Evolutionary conservation across 2,113 vertebrate species (phyloP).

Genomic region (Amia ocellicauda): DNA sequence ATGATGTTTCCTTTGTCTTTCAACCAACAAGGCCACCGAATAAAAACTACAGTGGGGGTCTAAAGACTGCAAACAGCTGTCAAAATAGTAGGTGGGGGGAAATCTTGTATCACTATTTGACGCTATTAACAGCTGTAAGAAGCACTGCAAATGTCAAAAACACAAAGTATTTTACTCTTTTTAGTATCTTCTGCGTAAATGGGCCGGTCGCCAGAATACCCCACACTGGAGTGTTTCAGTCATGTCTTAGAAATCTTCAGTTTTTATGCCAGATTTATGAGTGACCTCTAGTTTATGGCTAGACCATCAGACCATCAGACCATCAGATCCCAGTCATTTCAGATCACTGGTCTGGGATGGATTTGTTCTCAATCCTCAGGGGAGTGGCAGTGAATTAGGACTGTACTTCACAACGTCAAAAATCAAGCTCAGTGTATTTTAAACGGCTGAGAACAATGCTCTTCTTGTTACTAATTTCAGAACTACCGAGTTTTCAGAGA

Average conservation of each 20-base stretch:
- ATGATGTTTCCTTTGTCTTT: too few relatives aligned
- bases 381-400: neutral
- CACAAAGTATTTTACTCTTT: too few relatives aligned
- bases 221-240: neutral
- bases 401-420: neutral
- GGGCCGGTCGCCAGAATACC: neutral
- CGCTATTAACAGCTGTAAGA: too few relatives aligned
- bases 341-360: constrained; percentile 1
- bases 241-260: neutral
- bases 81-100: too few relatives aligned
- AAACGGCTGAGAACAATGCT: constrained; percentile 5
- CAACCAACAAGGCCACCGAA: too few relatives aligned
- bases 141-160: too few relatives aligned
- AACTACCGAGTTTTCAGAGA: neutral
- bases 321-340: neutral
- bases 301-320: constrained; percentile 1
- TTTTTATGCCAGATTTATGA: neutral
- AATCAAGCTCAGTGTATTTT: neutral
- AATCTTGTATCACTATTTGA: too few relatives aligned
- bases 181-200: neutral
- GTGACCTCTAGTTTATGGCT: neutral
- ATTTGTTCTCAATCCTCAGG: neutral
- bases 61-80: too few relatives aligned
- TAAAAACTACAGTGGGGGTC: too few relatives aligned
- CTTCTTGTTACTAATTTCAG: constrained; percentile 1